Evolutionary conservation across 2,113 vertebrate genomes (phyloP).

Genomic region (Forbesichthys papilliferus): DNA sequence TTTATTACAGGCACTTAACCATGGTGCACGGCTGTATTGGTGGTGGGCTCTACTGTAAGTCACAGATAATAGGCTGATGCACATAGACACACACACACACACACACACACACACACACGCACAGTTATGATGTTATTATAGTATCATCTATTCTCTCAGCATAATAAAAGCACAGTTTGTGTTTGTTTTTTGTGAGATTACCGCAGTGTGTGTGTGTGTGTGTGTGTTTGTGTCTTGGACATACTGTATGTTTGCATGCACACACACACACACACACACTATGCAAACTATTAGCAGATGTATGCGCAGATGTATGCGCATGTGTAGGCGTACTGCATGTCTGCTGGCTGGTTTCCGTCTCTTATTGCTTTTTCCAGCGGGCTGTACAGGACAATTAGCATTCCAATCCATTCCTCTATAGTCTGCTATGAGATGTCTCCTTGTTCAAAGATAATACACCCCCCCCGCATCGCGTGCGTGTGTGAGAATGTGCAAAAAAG

Average conservation of each 20-base stretch:
- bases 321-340: conserved; percentile 5
- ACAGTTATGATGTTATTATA: conserved; percentile 46
- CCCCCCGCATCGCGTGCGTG: conserved; percentile 33
- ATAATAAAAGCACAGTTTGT: conserved; percentile 25
- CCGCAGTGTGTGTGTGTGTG: conserved; percentile 1
- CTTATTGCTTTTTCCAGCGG: conserved; percentile 41
- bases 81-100: background rate
- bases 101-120: background rate
- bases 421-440: conserved; percentile 55
- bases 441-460: conserved; percentile 62
- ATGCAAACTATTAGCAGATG: conserved; percentile 23
- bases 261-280: conserved; percentile 12
- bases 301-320: conserved; percentile 1
- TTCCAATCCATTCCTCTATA: conserved; percentile 36
- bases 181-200: too few species aligned
- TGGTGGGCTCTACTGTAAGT: conserved; percentile 50
- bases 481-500: conserved; percentile 7
- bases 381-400: conserved; percentile 52
- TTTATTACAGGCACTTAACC: conserved; percentile 72
- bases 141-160: conserved; percentile 47
- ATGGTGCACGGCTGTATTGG: conserved; percentile 40
- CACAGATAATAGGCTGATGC: conserved; percentile 56
- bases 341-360: conserved; percentile 45
- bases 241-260: conserved; percentile 1
- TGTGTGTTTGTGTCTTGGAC: conserved; percentile 18